A percentile compares a stretch with the other conserved stretches of the same genome.
Evolutionary conservation across 2,113 vertebrate genomes (phyloP).

Genomic region (Xenopus tropicalis): DNA sequence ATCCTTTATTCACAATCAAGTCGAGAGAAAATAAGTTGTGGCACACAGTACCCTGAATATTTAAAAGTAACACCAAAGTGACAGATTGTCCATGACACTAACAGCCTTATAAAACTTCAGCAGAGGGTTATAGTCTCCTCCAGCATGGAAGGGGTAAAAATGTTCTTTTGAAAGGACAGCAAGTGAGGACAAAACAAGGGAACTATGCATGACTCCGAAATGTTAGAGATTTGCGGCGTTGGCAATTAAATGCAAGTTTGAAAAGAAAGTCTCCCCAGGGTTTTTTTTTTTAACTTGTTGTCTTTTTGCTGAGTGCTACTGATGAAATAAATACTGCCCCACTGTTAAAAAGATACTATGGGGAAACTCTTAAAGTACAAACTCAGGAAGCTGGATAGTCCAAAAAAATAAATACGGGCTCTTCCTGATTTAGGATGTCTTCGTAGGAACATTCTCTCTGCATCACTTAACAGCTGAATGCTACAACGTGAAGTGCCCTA

Average conservation of each 20-base stretch:
- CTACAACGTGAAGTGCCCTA: constrained; percentile 10
- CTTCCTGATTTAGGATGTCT: constrained; percentile 31
- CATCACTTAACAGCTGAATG: constrained; percentile 19
- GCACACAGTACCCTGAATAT: constrained; percentile 19
- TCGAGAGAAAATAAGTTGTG: constrained; percentile 21
- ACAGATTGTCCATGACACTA: constrained; percentile 32
- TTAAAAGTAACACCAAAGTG: constrained; percentile 28
- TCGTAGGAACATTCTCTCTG: constrained; percentile 17
- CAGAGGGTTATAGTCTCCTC: constrained; percentile 17
- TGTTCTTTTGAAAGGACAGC: constrained; percentile 14
- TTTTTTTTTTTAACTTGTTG: too few species aligned
- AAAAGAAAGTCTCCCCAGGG: constrained; percentile 25
- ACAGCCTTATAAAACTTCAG: constrained; percentile 24
- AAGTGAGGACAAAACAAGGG: constrained; percentile 33
- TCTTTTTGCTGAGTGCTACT: constrained; percentile 30
- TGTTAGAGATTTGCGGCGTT: constrained; percentile 13
- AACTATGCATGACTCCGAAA: constrained; percentile 22
- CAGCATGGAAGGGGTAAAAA: constrained; percentile 32
- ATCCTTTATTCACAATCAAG: constrained; percentile 19
- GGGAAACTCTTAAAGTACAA: constrained; percentile 27
- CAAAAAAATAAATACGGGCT: constrained; percentile 40
- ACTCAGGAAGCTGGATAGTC: constrained; percentile 29
- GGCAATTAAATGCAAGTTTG: constrained; percentile 29
- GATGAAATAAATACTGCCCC: constrained; percentile 34
- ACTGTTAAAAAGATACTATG: constrained; percentile 11